Evolutionary conservation across 2,797 vertebrate species (phyloP).

Genomic region (Myotis daubentonii): DNA sequence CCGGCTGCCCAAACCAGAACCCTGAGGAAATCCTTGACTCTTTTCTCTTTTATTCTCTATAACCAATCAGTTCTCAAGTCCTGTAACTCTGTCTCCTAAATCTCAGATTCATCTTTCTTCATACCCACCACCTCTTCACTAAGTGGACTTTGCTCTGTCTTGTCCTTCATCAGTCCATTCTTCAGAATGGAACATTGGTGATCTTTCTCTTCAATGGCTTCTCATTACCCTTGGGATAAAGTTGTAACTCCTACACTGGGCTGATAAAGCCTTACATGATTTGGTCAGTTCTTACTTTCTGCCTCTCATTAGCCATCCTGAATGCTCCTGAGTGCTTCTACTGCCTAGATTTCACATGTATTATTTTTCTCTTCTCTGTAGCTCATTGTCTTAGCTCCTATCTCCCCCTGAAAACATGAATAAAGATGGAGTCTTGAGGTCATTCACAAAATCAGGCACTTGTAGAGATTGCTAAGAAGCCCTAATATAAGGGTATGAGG

Average conservation of each 20-base stretch:
- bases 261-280: not conserved
- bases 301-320: not conserved
- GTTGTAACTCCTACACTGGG: not conserved
- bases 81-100: not conserved
- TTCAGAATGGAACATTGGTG: not conserved
- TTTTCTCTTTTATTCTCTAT: not conserved
- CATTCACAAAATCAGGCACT: no score
- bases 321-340: not conserved
- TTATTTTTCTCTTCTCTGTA: not conserved
- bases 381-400: not conserved
- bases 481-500: no score
- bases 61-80: not conserved
- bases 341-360: not conserved
- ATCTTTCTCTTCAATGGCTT: not conserved
- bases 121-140: not conserved
- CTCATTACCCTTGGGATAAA: not conserved
- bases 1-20: no score
- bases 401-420: no score
- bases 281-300: not conserved
- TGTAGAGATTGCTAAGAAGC: no score
- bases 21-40: not conserved
- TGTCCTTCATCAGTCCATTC: not conserved
- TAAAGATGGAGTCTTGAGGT: no score
- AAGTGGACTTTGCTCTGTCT: not conserved
- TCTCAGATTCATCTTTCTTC: not conserved